Evolutionary conservation across 2,113 vertebrate species (phyloP), one percentile per base, ranked within the genome.

Genomic region (Hippocampus mohnikei): DNA sequence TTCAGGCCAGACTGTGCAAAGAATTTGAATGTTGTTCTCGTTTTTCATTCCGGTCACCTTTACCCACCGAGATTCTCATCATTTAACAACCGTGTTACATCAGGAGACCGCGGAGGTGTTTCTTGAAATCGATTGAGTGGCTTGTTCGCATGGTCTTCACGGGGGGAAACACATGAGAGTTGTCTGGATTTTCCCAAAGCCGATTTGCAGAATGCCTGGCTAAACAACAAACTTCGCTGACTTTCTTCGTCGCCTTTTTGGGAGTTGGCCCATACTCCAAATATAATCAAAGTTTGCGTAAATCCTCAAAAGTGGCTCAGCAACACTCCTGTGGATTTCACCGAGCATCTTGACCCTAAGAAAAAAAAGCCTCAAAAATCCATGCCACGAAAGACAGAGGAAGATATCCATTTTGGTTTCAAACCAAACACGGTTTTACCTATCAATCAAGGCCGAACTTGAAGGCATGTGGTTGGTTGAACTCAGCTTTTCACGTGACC

Each of bases 21-120:
- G 33, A 23, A 44, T 64, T 64, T 44, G 62, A n/a, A 44, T 44
- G 50, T 65, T 53, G 20, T 65, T 56, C 75, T 67, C 53, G n/a
- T 64, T 71, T 73, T 67, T 70, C 55, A 7, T 37, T 13, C 58
- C 29, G 12, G 0, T 18, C 53, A 44, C 58, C 33, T 56, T 69
- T 68, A 74, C 75, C 71, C 67, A 11, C 66, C 5, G 71, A 77
- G 70, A 77, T 84, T 81, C 65, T 72, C 33, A 27, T 41, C 12
- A 73, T 81, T 81, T 85, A 88, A 81, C 78, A 87, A 79, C 83
- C 81, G 50, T 53, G 73, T 87, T 83, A 79, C 88, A 86, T 88
- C 80, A 87, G 41, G 15, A 46, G 40, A 46, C 62, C 6, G 23
- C 15, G 56, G 56, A 59, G 56, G 56, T 29, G 25, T 59, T 59